Conservation (phyloP, 2,113 vertebrate genomes). For the Lates calcarifer region DNA sequence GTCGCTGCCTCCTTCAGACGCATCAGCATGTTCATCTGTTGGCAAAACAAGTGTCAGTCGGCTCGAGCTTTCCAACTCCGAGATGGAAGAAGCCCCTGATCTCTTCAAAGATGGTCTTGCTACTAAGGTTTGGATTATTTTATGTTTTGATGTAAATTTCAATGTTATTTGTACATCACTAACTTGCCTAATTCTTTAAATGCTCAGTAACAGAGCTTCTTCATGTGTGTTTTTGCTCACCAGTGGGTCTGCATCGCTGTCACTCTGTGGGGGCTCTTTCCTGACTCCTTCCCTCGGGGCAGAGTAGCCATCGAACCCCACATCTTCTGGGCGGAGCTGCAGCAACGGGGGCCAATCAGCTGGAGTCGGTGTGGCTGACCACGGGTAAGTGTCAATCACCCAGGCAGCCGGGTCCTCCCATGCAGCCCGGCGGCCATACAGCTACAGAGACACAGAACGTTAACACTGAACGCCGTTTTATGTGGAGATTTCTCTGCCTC, state of each 20-base stretch:
- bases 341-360: conserved; percentile 95
- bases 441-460: conserved; percentile 70
- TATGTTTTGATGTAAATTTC: too few relatives aligned
- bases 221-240: conserved; percentile 80
- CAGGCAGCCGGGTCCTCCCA: conserved; percentile 98
- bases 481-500: too few relatives aligned
- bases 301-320: conserved; percentile 95
- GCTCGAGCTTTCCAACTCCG: neutral
- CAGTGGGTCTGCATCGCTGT: conserved; percentile 95
- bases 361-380: conserved; percentile 89
- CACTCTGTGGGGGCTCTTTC: conserved; percentile 90
- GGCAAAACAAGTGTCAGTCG: conserved; percentile 12
- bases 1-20: conserved; percentile 97
- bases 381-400: conserved; percentile 97
- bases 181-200: neutral
- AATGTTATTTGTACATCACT: neutral
- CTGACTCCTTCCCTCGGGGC: conserved; percentile 89
- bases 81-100: neutral
- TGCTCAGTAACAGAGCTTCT: neutral
- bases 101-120: neutral
- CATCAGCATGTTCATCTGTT: conserved; percentile 99
- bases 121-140: neutral
- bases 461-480: neutral
- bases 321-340: conserved; percentile 96
- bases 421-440: conserved; percentile 93